Base-by-base conservation (phyloP, 2,888 invertebrate species). In the Acleris laterana region DNA sequence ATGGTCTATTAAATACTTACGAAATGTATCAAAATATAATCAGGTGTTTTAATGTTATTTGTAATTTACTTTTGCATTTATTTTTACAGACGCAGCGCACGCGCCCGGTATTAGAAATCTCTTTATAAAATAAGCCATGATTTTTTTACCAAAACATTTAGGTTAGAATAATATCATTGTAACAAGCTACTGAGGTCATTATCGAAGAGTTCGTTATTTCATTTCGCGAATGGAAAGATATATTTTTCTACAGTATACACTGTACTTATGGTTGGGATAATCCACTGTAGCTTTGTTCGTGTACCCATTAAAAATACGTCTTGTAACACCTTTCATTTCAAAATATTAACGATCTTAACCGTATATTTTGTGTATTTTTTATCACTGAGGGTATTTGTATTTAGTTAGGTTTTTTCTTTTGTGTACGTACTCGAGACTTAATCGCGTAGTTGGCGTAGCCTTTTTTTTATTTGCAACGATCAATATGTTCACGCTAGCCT, bases 121-220 rank as follows among this genome's bases (percentile, higher is more conserved):
- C 86, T 78, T 73, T 67, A 74, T 73, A 80, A 75, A 77, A 13
- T 89, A 88, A 89, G 87, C 75, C 75, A 83, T 81, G 72, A 68
- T 81, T 83, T 85, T 65, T 84, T 85, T 85, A 88, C 89, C 88
- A 90, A 89, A 88, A 82, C 76, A 73, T 69, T 76, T 73, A 63
- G 84, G 56, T 60, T 82, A 83, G 79, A 74, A 77, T 79, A 71
- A 70, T 73, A 74, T 73, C 72, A 70, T 74, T 71, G 59, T 64
- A 77, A 73, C 25, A 75, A 71, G 70, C 51, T 82, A 78, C 82
- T 86, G 83, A 81, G 83, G 82, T 83, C 82, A 79, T 80, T 75
- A 56, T 20, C 20, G 70, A 53, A 52, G 68, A 57, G 42, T 61
- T 50, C 38, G 16, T 49, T 49, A 60, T 52, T 61, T 50, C 13